These are phyloP conservation scores for Thalassarche chlororhynchos DNA, from an alignment of 2,113 vertebrate genomes.

Conservation along the genomic window DNA sequence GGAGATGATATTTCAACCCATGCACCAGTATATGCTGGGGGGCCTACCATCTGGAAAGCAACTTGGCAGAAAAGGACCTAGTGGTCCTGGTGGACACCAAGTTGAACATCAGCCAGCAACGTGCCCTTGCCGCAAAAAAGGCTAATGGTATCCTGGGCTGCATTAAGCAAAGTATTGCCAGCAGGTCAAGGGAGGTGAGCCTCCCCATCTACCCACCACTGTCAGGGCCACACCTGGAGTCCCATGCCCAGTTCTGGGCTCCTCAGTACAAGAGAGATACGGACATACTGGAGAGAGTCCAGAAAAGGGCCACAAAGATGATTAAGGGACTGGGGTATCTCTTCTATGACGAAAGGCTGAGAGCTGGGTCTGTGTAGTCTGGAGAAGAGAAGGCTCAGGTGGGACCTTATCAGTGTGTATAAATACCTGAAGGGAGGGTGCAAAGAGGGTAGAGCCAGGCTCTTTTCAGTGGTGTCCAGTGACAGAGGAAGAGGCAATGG, in stretches of 20 bases:
- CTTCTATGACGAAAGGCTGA: not conserved
- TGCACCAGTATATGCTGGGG: too few species aligned
- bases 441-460: not conserved
- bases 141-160: not conserved
- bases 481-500: not conserved
- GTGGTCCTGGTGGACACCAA: not conserved
- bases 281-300: not conserved
- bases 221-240: not conserved
- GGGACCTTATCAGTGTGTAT: not conserved
- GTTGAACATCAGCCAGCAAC: not conserved
- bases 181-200: not conserved
- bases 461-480: not conserved
- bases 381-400: too few species aligned
- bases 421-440: not conserved
- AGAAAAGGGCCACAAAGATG: not conserved
- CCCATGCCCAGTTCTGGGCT: not conserved
- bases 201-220: too few species aligned
- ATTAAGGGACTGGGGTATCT: not conserved
- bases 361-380: not conserved
- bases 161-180: not conserved
- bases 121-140: not conserved
- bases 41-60: not conserved
- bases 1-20: not conserved
- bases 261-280: not conserved
- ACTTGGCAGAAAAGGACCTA: not conserved